Conservation (phyloP, 1,140 invertebrate genomes). For the Pissodes strobi region DNA sequence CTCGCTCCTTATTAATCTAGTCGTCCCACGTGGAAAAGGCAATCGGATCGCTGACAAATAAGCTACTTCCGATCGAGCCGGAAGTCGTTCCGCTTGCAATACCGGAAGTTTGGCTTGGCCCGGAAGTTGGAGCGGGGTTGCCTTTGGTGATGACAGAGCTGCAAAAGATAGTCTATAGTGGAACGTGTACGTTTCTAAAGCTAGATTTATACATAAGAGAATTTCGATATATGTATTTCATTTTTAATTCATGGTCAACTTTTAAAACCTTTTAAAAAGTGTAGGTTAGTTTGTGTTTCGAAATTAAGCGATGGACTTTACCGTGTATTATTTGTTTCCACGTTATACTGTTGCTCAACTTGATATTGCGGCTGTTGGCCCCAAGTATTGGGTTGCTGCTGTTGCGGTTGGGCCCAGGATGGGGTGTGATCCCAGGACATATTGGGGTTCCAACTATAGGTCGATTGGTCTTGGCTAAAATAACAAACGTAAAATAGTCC, state of each 20-base stretch:
- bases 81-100: slow-evolving; percentile 8
- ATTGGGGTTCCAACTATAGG: slow-evolving; percentile 54
- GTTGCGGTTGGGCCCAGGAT: slow-evolving; percentile 42
- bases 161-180: too few species aligned
- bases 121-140: slow-evolving; percentile 13
- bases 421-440: slow-evolving; percentile 50
- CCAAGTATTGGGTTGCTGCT: slow-evolving; percentile 35
- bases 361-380: slow-evolving; percentile 52
- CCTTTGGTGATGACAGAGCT: slow-evolving; percentile 49
- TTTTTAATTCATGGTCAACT: too few species aligned
- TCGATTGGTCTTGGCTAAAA: slow-evolving; percentile 51
- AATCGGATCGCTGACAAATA: slow-evolving; percentile 51
- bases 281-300: too few species aligned
- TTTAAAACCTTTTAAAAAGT: too few species aligned
- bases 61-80: slow-evolving; percentile 15
- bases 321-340: slow-evolving; percentile 56
- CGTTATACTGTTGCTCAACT: slow-evolving; percentile 55
- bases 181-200: too few species aligned
- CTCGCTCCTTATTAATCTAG: slow-evolving; percentile 35
- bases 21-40: slow-evolving; percentile 57
- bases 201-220: too few species aligned
- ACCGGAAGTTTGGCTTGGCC: background rate
- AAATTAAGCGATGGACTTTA: too few species aligned
- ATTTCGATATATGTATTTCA: too few species aligned
- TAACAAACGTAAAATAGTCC: too few species aligned